Conservation (phyloP, 2,888 invertebrate genomes). For the Apodemia duryi region DNA sequence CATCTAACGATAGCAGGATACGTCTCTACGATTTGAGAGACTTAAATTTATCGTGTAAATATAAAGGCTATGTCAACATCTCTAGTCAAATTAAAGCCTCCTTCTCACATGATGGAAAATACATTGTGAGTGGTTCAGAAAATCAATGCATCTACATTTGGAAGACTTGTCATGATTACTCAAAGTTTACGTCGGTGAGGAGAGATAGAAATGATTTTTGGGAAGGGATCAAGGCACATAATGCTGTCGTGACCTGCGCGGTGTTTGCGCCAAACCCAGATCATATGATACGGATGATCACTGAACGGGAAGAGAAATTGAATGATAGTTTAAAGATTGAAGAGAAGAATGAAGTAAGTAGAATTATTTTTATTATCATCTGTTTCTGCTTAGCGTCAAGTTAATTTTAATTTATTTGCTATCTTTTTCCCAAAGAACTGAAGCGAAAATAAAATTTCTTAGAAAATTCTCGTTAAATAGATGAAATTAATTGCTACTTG, state of each 20-base stretch:
- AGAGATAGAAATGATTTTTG: constrained; percentile 98
- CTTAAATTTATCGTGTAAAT: constrained; percentile 96
- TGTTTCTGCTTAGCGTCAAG: too few species aligned
- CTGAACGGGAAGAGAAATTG: constrained; percentile 67
- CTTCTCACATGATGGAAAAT: constrained; percentile 98
- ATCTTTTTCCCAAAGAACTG: too few species aligned
- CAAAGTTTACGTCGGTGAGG: constrained; percentile 94
- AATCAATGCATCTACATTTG: constrained; percentile 98
- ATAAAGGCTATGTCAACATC: constrained; percentile 93
- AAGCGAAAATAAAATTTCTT: too few species aligned
- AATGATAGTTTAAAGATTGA: constrained; percentile 29
- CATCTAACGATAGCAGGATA: constrained; percentile 98
- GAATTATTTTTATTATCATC: constrained; percentile 27
- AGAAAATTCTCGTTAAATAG: too few species aligned
- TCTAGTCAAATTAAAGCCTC: constrained; percentile 98
- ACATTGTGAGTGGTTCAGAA: constrained; percentile 97
- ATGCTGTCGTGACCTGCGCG: constrained; percentile 97
- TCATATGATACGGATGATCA: constrained; percentile 88
- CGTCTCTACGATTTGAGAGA: constrained; percentile 97
- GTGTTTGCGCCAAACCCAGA: constrained; percentile 98
- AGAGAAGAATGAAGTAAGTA: constrained; percentile 56
- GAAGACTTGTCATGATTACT: constrained; percentile 98
- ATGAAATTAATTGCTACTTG: too few species aligned
- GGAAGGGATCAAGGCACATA: constrained; percentile 94
- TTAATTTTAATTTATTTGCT: too few species aligned